Evolutionary conservation across 1,140 invertebrate genomes (phyloP), one percentile per base, ranked within the genome.

Genomic region (Chionoecetes opilio): DNA sequence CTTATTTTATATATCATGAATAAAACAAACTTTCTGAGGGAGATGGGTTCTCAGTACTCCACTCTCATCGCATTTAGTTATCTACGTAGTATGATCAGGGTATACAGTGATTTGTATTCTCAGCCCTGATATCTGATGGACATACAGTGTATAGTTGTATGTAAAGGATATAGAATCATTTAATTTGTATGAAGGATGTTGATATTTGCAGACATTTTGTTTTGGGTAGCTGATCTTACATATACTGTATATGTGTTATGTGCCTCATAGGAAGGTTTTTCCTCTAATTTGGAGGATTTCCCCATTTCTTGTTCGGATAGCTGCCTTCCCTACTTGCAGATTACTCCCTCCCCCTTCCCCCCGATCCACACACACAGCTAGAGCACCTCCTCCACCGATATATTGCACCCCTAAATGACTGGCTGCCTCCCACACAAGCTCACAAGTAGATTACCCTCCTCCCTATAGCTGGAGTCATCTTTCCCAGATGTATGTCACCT

Each of bases 341-440:
- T 17, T 53, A 53, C 9, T 17, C 11, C 46, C 21, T 9, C 2
- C 46, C 46, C 46, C 46, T 17, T 17, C 46, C 46, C 14, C 63
- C 63, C 63, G 0, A 17, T n/a, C 21, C 21, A n/a, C n/a, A n/a
- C n/a, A n/a, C 63, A 75, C 63, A n/a, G 63, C 63, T 75, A 75
- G 63, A 75, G 63, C 63, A 75, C 63, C 21, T 26, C 26, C 63
- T 75, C 63, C 63, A 2, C 63, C 26, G 21, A 75, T 75, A 75
- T n/a, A 26, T 75, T 75, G 63, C 63, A 75, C 63, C 63, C 26
- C n/a, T 75, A 75, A 75, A 17, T 75, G 63, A 75, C n/a, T 75
- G 63, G 63, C 63, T 75, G 63, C 63, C n/a, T 75, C n/a, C 63
- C 63, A 75, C 63, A 75, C 63, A 75, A n/a, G 63, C 63, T 75